phyloP scores from a whole-genome alignment of 2,797 vertebrate genomes.

The Hydrolagus colliei region DNA sequence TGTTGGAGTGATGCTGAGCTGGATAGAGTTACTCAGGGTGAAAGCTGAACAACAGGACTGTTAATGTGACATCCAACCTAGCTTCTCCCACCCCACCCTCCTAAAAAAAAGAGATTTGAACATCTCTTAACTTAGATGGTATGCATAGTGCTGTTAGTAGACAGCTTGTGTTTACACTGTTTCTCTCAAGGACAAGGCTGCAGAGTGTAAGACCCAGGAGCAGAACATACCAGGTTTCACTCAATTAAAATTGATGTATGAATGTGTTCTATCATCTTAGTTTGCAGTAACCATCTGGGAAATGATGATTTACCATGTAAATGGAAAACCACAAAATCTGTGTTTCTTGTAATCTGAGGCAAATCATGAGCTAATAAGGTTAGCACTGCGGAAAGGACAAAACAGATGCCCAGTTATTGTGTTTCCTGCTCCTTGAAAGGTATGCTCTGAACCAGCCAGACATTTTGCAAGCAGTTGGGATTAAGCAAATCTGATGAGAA shows the following conservation, averaged over 20 bases:
- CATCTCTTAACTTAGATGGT: too few species aligned
- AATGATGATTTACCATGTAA: slow-evolving; percentile 16
- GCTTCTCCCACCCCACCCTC: too few species aligned
- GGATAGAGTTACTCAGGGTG: too few species aligned
- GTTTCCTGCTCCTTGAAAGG: too few species aligned
- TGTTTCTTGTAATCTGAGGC: not conserved
- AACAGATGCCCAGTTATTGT: too few species aligned
- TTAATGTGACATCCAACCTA: too few species aligned
- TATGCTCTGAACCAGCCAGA: not conserved
- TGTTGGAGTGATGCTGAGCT: too few species aligned
- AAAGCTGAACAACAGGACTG: too few species aligned
- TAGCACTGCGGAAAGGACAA: not conserved
- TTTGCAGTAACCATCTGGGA: slow-evolving; percentile 14
- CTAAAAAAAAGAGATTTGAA: too few species aligned
- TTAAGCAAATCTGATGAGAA: not conserved
- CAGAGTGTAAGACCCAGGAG: not conserved
- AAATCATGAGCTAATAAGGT: not conserved
- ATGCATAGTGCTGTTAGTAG: not conserved
- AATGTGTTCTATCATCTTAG: not conserved
- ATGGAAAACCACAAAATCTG: slow-evolving; percentile 3
- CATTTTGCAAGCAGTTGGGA: too few species aligned
- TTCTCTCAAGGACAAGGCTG: not conserved
- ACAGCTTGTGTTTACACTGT: not conserved
- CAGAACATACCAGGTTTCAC: not conserved
- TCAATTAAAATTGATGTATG: not conserved